These are phyloP conservation scores for Chascanopsetta lugubris DNA, from an alignment of 2,113 vertebrate genomes.

Conservation along the genomic window DNA sequence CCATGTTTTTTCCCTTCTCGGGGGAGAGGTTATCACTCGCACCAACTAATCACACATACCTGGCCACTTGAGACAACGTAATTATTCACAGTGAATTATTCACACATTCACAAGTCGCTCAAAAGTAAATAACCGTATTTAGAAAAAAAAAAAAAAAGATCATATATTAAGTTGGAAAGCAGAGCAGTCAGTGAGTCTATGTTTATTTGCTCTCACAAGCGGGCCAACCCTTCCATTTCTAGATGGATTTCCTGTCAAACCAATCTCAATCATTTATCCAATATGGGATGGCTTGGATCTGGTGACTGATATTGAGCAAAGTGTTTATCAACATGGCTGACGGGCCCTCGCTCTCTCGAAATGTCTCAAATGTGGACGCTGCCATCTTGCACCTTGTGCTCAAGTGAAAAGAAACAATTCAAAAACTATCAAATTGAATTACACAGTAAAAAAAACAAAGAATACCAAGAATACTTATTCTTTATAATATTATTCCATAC, in stretches of 20 bases:
- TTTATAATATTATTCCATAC: too few relatives aligned
- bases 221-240: not conserved
- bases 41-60: slow-evolving; percentile 14
- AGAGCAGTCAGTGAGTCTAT: not conserved
- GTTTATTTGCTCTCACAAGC: not conserved
- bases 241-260: not conserved
- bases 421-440: too few relatives aligned
- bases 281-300: not conserved
- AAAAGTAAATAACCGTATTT: not conserved
- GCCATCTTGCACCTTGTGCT: too few relatives aligned
- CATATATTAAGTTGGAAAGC: not conserved
- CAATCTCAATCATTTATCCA: not conserved
- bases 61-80: not conserved
- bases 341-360: too few relatives aligned
- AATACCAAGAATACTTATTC: too few relatives aligned
- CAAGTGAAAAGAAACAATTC: too few relatives aligned
- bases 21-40: slow-evolving; percentile 12
- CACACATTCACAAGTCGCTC: not conserved
- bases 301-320: too few relatives aligned
- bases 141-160: not conserved
- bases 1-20: slow-evolving; percentile 31
- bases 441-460: too few relatives aligned
- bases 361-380: too few relatives aligned
- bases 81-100: not conserved
- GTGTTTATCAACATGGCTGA: not conserved